Base-by-base conservation (phyloP, 2,888 invertebrate species). In the Melieria omissa region DNA sequence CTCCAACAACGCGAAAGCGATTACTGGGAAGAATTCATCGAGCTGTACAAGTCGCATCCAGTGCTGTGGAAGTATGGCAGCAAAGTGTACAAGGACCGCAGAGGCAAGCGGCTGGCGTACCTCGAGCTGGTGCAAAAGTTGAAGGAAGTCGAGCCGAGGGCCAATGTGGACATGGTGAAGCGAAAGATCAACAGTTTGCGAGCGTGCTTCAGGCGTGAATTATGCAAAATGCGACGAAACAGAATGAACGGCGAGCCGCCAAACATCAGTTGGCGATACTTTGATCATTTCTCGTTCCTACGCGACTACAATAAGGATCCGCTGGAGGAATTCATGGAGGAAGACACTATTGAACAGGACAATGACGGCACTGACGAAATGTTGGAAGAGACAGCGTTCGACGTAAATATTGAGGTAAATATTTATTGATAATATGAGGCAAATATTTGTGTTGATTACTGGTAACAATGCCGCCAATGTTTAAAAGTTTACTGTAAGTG, bases 31-130 rank as follows among this genome's bases (percentile, higher is more conserved):
- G 74, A 76, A n/a, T 79, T 79, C 57, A 73, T 79, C 7, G 58
- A 74, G 42, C 6, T 75, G n/a, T 79, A 78, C 41, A 66, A 64
- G 71, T 68, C 66, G 16, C 73, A 73, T 6, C 75, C 76, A 7
- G 74, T 68, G 12, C 58, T 78, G 7, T 79, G 79, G 78, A 77
- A 77, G 29, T 44, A 71, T 6, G 75, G 75, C 44, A 73, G 72
- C 61, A 60, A 71, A 6, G 70, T 47, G 5, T 79, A 77, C 55
- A 76, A 73, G 45, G 69, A 79, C 46, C 74, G 74, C 55, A 57
- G 67, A 4, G 52, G 70, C 7, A 74, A 77, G 60, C 68, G 71
- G 7, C 16, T 57, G 16, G 74, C 76, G 42, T 79, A 77, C 55
- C n/a, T 69, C 9, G 71, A 71, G 55, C 42, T 79, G 14, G 57